Evolutionary conservation across 2,113 vertebrate species (phyloP).

Genomic region (Galeopterus variegatus): DNA sequence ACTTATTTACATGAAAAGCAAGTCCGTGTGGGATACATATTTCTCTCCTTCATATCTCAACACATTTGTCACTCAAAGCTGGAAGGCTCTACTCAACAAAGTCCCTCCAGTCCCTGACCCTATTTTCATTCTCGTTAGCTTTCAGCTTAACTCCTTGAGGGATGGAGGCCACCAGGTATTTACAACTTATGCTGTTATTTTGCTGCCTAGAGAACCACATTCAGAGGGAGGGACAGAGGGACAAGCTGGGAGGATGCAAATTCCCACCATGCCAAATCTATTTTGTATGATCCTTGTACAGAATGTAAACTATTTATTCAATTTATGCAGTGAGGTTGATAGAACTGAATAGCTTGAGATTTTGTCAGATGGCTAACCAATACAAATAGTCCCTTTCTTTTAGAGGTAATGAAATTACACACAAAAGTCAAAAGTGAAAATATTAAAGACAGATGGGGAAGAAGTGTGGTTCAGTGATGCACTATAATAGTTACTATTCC

Average conservation of each 20-base stretch:
- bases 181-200: neutral
- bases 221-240: constrained; percentile 3
- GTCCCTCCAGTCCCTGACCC: neutral
- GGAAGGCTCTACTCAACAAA: constrained; percentile 47
- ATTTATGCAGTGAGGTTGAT: neutral
- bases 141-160: constrained; percentile 56
- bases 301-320: constrained; percentile 60
- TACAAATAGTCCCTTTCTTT: neutral
- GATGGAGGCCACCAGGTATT: constrained; percentile 52
- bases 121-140: constrained; percentile 56
- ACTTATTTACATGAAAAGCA: constrained; percentile 68
- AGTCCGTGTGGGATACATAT: constrained; percentile 10
- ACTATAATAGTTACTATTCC: neutral
- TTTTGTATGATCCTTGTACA: constrained; percentile 35
- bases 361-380: neutral
- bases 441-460: neutral
- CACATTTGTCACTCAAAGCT: constrained; percentile 71
- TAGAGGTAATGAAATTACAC: neutral
- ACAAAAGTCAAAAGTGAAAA: neutral
- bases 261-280: neutral
- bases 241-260: neutral
- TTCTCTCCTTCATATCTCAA: constrained; percentile 66
- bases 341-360: neutral
- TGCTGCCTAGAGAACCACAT: constrained; percentile 13
- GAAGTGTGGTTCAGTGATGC: neutral